Evolutionary conservation across 2,113 vertebrate species (phyloP).

Genomic region (Silurus meridionalis): DNA sequence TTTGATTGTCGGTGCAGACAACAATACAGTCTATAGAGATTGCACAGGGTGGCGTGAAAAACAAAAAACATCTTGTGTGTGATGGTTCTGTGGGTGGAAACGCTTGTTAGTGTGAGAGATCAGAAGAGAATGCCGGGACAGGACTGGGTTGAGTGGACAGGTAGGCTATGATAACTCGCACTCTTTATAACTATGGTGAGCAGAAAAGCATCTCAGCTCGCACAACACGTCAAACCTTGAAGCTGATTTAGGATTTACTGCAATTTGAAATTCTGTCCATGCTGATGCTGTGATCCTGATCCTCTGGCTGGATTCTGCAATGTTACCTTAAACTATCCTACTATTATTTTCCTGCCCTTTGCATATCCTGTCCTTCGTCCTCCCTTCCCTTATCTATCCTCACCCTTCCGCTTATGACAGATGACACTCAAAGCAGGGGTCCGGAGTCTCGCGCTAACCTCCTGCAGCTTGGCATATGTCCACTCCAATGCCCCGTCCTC

Average conservation of each 20-base stretch:
- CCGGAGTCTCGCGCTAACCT: conserved; percentile 49
- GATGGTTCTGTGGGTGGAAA: background rate
- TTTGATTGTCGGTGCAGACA: background rate
- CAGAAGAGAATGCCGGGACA: background rate
- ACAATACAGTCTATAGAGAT: background rate
- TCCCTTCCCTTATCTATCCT: conserved; percentile 48
- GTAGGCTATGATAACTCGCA: background rate
- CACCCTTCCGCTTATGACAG: conserved; percentile 55
- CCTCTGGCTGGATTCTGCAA: too few species aligned
- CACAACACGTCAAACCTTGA: background rate
- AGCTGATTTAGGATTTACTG: background rate
- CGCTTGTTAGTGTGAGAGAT: background rate
- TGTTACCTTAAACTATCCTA: too few species aligned
- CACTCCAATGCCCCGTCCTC: conserved; percentile 22
- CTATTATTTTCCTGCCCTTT: too few species aligned
- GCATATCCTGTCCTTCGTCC: background rate
- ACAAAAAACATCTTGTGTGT: too few species aligned
- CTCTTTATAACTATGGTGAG: background rate
- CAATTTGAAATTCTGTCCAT: too few species aligned
- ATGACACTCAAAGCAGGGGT: conserved; percentile 62
- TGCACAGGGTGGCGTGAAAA: background rate
- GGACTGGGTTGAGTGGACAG: background rate
- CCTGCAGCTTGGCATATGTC: conserved; percentile 53
- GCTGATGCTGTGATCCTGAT: too few species aligned
- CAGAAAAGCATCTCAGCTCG: background rate